Conservation (phyloP, 2,113 vertebrate genomes). For the Sebastes schlegelii region DNA sequence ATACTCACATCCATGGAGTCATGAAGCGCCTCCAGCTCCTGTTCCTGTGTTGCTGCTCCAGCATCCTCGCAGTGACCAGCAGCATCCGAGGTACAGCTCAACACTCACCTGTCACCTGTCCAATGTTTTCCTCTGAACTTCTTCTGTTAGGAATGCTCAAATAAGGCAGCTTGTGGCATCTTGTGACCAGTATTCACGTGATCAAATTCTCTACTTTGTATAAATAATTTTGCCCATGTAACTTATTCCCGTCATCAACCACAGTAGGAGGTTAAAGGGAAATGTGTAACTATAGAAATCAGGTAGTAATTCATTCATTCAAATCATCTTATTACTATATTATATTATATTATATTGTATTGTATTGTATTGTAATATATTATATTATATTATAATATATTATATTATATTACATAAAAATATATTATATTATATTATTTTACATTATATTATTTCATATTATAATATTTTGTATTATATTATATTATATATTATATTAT, state of each 20-base stretch:
- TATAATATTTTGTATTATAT: too few relatives aligned
- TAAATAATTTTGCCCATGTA: not conserved
- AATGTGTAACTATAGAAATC: constrained; percentile 20
- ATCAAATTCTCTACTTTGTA: not conserved
- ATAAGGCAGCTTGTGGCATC: not conserved
- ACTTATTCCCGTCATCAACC: not conserved
- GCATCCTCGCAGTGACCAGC: not conserved
- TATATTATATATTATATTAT: too few relatives aligned
- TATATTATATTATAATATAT: too few relatives aligned
- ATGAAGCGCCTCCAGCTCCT: constrained; percentile 49
- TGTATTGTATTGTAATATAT: too few relatives aligned
- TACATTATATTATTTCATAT: too few relatives aligned
- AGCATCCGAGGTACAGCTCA: constrained; percentile 20
- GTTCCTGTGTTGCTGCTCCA: constrained; percentile 34
- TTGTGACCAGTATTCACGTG: not conserved
- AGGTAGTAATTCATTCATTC: not conserved
- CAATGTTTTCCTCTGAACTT: not conserved
- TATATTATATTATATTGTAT: too few relatives aligned
- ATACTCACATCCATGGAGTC: not conserved
- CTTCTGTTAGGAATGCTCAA: not conserved
- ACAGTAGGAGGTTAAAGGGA: constrained; percentile 3
- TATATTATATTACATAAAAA: too few relatives aligned
- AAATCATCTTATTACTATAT: not conserved
- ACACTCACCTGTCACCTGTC: too few relatives aligned
- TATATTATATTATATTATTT: too few relatives aligned